Conservation (phyloP, 2,888 invertebrate species). For the Andrena trimmerana region DNA sequence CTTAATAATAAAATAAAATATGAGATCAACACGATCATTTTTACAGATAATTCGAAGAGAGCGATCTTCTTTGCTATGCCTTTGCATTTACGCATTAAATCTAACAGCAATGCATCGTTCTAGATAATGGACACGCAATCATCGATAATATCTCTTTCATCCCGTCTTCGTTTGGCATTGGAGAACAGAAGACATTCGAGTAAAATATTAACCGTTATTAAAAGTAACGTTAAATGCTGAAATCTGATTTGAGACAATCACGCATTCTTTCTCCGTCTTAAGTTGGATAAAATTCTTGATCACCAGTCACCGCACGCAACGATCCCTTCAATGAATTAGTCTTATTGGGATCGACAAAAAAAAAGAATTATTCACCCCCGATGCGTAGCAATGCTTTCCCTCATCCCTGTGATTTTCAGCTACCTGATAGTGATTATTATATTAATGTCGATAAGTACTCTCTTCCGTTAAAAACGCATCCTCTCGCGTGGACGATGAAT, state of each 20-base stretch:
- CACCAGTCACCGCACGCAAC: conserved; percentile 32
- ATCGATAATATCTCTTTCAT: conserved; percentile 16
- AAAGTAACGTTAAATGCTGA: conserved; percentile 36
- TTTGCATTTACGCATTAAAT: conserved; percentile 24
- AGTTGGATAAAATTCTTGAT: conserved; percentile 60
- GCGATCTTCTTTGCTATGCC: conserved; percentile 23
- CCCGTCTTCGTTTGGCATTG: conserved; percentile 20
- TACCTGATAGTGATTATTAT: conserved; percentile 44
- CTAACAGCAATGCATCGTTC: conserved; percentile 27
- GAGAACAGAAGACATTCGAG: conserved; percentile 41
- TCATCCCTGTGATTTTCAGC: conserved; percentile 30
- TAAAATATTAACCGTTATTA: conserved; percentile 28
- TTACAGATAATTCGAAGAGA: conserved; percentile 45
- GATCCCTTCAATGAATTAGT: conserved; percentile 36
- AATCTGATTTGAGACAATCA: conserved; percentile 30
- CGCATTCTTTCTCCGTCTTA: conserved; percentile 39
- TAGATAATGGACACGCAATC: conserved; percentile 31
- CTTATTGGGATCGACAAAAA: conserved; percentile 51
- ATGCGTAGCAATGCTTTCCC: conserved; percentile 1
- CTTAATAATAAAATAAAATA: conserved; percentile 72
- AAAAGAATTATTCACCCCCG: conserved; percentile 17
- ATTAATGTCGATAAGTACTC: conserved; percentile 63
- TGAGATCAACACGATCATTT: conserved; percentile 69
- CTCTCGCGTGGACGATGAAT: conserved; percentile 34
- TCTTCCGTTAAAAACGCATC: conserved; percentile 48